Percentiles rank a stretch among this genome's conserved stretches.
Conservation (phyloP, 2,888 invertebrate species). For the Galerucella nymphaeae region DNA sequence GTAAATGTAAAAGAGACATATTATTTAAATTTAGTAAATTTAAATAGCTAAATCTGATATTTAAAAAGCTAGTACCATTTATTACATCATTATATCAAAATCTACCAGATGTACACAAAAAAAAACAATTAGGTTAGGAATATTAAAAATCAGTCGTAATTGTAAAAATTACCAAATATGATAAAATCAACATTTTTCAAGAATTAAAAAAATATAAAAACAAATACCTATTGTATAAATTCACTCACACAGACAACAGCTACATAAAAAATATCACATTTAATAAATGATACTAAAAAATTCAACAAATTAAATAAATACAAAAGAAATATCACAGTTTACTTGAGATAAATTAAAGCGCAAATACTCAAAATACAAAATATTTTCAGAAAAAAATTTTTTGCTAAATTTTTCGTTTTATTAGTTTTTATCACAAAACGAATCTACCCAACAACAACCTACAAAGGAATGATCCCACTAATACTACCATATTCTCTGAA, state of each 20-base stretch:
- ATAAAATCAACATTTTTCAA: not conserved
- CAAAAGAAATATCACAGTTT: constrained; percentile 2
- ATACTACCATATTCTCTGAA: no score
- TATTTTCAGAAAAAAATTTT: not conserved
- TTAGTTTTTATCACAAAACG: no score
- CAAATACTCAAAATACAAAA: not conserved
- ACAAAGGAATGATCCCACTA: no score
- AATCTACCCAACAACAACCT: no score
- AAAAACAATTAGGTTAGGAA: not conserved
- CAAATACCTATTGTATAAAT: not conserved
- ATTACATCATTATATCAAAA: not conserved
- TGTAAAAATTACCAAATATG: not conserved
- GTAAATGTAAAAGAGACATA: not conserved
- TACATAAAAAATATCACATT: constrained; percentile 14
- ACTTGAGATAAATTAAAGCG: not conserved
- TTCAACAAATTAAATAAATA: constrained; percentile 3
- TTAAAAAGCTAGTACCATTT: not conserved
- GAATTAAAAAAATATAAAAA: not conserved
- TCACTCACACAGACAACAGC: not conserved
- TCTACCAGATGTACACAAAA: not conserved
- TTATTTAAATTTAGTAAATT: not conserved
- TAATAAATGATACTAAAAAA: constrained; percentile 5
- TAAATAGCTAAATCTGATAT: not conserved
- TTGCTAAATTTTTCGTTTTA: no score
- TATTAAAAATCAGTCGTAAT: not conserved